Base-by-base conservation (phyloP, 2,888 invertebrate species). In the Drosophila recens region DNA sequence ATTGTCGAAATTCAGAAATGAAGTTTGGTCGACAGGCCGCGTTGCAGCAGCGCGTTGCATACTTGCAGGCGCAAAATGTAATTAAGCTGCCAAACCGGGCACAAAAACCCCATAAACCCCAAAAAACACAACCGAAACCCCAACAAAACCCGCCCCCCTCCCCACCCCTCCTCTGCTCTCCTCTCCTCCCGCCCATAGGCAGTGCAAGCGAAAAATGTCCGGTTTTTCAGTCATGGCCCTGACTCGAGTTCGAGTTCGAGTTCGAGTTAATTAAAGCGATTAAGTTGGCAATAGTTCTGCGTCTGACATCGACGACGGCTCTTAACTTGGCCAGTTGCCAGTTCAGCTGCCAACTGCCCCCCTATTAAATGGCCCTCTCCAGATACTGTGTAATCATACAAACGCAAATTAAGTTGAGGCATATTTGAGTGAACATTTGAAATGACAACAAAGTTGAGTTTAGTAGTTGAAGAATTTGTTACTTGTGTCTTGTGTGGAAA, bases 41-140 rank as follows among this genome's bases (percentile, higher is more conserved):
- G 53, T 42, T 80, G 88, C 88, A 89, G 17, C 17, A 17, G 17
- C 58, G 62, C 40, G 53, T 42, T 80, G 88, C 88, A 89, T 87
- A 80, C 79, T 82, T 80, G 77, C 89, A 86, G 83, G 86, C 83
- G 83, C 86, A 81, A 82, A 87, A 87, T 87, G 89, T 83, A 86
- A 86, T 86, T 86, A 86, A 86, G 85, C 86, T 74, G 68, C 80
- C 83, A 81, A 82, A 72, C 63, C 43, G 63, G 49, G 57, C 63
- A 59, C 61, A 46, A 64, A 20, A 53, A 27, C 43, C n/a, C n/a
- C n/a, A n/a, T n/a, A n/a, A n/a, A n/a, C n/a, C 56, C 68, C 48
- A 43, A 53, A 52, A 46, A 34, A 20, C 48, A 40, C 54, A 43
- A 0, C 27, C 27, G 30, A 57, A 43, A 0, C 27, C 27, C 40